These are phyloP conservation scores for Molossus alvarezi DNA, from an alignment of 2,797 vertebrate species.

Conservation along the genomic window DNA sequence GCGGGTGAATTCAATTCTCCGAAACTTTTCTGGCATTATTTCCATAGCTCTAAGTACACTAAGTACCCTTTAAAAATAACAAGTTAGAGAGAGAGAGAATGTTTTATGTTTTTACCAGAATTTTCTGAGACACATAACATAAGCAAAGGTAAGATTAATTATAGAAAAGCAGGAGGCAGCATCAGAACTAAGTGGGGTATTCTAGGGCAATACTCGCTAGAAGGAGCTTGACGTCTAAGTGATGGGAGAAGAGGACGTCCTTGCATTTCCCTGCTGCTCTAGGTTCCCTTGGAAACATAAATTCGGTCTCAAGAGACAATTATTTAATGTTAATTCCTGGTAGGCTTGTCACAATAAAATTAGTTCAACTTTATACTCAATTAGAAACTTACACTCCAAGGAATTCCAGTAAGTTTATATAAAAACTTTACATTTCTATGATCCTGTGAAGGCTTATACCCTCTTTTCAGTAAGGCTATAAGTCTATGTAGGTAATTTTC, in stretches of 20 bases:
- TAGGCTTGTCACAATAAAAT: not conserved
- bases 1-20: slow-evolving; percentile 37
- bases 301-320: not conserved
- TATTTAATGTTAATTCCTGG: not conserved
- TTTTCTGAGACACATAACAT: not conserved
- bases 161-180: not conserved
- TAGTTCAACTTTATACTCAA: not conserved
- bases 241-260: not conserved
- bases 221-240: not conserved
- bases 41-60: not conserved
- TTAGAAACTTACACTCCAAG: not conserved
- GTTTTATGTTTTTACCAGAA: not conserved
- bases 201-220: not conserved
- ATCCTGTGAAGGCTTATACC: not conserved
- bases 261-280: not conserved
- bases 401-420: slow-evolving; percentile 16
- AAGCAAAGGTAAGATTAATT: not conserved
- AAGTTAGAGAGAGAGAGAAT: not conserved
- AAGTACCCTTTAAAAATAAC: not conserved
- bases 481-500: not conserved
- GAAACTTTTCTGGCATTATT: slow-evolving; percentile 17
- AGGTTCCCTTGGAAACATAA: not conserved
- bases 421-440: not conserved
- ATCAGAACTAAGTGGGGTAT: not conserved
- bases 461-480: not conserved